These are phyloP conservation scores for Nymphalis polychloros DNA, from an alignment of 2,888 invertebrate genomes.

Conservation along the genomic window DNA sequence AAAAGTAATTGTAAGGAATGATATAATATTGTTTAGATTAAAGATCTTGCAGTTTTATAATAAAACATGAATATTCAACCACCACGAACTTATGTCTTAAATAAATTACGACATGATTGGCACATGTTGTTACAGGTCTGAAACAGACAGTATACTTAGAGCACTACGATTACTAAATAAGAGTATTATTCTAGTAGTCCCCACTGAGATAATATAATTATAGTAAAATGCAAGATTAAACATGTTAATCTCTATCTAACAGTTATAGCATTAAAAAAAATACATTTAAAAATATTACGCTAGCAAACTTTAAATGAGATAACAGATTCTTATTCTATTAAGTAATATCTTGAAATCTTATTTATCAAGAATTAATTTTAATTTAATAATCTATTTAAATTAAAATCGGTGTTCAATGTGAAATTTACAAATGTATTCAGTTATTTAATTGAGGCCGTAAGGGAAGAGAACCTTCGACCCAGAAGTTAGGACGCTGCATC, in stretches of 20 bases:
- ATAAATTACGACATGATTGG: constrained; percentile 33
- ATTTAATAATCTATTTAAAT: constrained; percentile 8
- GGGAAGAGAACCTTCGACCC: constrained; percentile 97
- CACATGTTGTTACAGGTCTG: constrained; percentile 30
- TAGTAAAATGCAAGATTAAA: background rate
- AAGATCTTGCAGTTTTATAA: constrained; percentile 12
- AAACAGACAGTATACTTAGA: constrained; percentile 5
- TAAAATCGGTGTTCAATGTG: constrained; percentile 18
- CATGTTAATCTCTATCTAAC: background rate
- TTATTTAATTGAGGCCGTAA: constrained; percentile 88
- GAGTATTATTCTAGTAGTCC: constrained; percentile 27
- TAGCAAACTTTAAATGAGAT: background rate
- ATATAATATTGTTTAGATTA: background rate
- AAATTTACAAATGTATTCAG: constrained; percentile 41
- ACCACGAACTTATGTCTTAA: constrained; percentile 16
- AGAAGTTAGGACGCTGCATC: constrained; percentile 96
- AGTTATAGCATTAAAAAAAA: background rate
- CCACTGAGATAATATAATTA: constrained; percentile 22
- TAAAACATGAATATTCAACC: constrained; percentile 12
- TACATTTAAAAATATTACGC: background rate
- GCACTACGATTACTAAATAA: constrained; percentile 11
- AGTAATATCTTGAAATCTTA: background rate
- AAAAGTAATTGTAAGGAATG: background rate
- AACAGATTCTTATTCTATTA: background rate
- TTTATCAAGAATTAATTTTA: background rate